Percentiles rank a stretch among this genome's conserved stretches.
Conservation (phyloP, 2,888 invertebrate species). For the Cerceris rybyensis region DNA sequence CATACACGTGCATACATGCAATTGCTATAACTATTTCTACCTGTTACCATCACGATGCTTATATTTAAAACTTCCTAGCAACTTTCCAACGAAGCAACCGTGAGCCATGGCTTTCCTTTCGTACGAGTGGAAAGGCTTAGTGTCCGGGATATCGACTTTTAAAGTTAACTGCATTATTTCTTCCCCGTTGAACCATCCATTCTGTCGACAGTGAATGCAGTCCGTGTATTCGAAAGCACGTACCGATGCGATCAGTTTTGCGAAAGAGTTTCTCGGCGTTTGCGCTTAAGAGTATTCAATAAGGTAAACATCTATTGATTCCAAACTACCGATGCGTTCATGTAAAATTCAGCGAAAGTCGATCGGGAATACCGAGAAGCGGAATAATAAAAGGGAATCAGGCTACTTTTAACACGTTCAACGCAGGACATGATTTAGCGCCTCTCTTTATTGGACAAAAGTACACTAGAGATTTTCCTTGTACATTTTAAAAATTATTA, state of each 20-base stretch:
- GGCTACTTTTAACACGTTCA: background rate
- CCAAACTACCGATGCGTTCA: constrained; percentile 23
- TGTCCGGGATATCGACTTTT: background rate
- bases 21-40: too few species aligned
- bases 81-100: too few species aligned
- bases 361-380: constrained; percentile 28
- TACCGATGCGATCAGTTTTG: background rate
- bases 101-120: too few species aligned
- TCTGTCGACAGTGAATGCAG: constrained; percentile 24
- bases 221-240: constrained; percentile 7
- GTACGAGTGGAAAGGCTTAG: too few species aligned
- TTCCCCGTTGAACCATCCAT: background rate
- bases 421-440: background rate
- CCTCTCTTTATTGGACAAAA: too few species aligned
- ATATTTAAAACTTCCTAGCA: too few species aligned
- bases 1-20: too few species aligned
- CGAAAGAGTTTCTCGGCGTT: constrained; percentile 28
- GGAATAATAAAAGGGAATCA: constrained; percentile 33
- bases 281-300: constrained; percentile 32
- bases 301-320: constrained; percentile 48
- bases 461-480: too few species aligned
- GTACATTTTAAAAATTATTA: too few species aligned
- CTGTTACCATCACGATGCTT: too few species aligned
- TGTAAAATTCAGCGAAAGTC: background rate
- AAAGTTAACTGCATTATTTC: constrained; percentile 1